A percentile compares a stretch with the other conserved stretches of the same genome.
phyloP scores from a whole-genome alignment of 2,113 vertebrate species.

The Nibea coibor region DNA sequence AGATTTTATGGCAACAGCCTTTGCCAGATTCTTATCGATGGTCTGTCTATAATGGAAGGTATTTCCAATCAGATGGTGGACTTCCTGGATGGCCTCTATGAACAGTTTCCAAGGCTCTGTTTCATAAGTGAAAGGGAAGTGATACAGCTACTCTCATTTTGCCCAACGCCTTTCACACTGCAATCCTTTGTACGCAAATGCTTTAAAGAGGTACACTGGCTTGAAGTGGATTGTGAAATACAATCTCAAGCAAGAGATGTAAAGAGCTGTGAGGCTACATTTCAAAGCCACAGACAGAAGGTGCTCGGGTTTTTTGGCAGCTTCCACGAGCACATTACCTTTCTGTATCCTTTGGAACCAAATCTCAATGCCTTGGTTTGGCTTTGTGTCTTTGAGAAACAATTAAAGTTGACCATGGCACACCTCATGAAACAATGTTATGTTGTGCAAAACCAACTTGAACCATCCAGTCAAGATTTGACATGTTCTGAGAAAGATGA shows the following conservation, averaged over 20 bases:
- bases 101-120: constrained; percentile 85
- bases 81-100: constrained; percentile 75
- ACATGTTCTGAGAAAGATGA: not conserved
- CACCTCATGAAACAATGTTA: constrained; percentile 77
- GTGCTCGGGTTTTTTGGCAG: constrained; percentile 78
- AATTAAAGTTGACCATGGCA: constrained; percentile 77
- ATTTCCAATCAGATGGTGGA: constrained; percentile 79
- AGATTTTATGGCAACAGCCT: constrained; percentile 75
- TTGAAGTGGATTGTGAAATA: constrained; percentile 66
- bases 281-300: constrained; percentile 41
- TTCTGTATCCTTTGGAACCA: constrained; percentile 75
- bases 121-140: constrained; percentile 88
- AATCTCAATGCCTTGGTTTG: constrained; percentile 77
- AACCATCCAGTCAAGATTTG: constrained; percentile 15
- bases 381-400: constrained; percentile 83
- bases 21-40: constrained; percentile 70
- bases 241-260: not conserved
- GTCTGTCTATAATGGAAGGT: constrained; percentile 81
- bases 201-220: constrained; percentile 80
- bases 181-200: constrained; percentile 82
- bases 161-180: constrained; percentile 66
- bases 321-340: constrained; percentile 80
- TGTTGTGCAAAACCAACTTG: constrained; percentile 42
- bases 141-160: constrained; percentile 80
- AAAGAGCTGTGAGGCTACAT: constrained; percentile 12